Evolutionary conservation across 2,797 vertebrate genomes (phyloP), one percentile per base, ranked within the genome.

Genomic region (Xenopus petersii): DNA sequence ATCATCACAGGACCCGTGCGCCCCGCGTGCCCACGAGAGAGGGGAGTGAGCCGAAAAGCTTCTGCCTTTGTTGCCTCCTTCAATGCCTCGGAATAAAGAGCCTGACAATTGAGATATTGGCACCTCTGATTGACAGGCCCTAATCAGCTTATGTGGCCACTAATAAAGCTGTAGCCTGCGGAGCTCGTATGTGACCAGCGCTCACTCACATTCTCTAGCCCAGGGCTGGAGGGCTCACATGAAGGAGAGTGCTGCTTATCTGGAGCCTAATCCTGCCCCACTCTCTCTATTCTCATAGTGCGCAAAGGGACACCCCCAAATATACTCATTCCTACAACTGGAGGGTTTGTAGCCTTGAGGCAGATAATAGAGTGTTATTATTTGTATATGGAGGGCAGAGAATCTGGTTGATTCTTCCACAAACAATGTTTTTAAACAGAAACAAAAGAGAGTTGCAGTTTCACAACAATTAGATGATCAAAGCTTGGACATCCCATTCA

Each of bases 81-180:
- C 93, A 94, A 91, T 93, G 91, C 93, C 93, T 93, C 91, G 88
- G 84, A 74, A 85, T 89, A 91, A 91, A 91, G 82, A 89, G 87
- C 88, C 91, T 93, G 89, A 93, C 87, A 92, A 91, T 90, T 92
- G 94, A 97, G 95, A 94, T 94, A 93, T 93, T 93, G 93, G 91
- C 91, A 94, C 89, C 93, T 95, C 94, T 98, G 96, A 98, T 93
- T 96, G 95, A 96, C 95, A 95, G 90, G 92, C 91, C 92, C 91
- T 97, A 98, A 98, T 99, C 96, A 98, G 96, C 95, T 99, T 97
- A 98, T 96, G 94, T 92, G 88, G 83, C 90, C 89, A 91, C 94
- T 96, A 97, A 98, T 97, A 98, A 97, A 98, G 93, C 93, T 94
- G 94, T 96, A 88, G 93, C 97, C 95, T 90, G 94, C 89, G 87